Percentiles rank a stretch among this genome's conserved stretches.
phyloP scores from a whole-genome alignment of 2,797 vertebrate species.

The Rhabdomys pumilio region DNA sequence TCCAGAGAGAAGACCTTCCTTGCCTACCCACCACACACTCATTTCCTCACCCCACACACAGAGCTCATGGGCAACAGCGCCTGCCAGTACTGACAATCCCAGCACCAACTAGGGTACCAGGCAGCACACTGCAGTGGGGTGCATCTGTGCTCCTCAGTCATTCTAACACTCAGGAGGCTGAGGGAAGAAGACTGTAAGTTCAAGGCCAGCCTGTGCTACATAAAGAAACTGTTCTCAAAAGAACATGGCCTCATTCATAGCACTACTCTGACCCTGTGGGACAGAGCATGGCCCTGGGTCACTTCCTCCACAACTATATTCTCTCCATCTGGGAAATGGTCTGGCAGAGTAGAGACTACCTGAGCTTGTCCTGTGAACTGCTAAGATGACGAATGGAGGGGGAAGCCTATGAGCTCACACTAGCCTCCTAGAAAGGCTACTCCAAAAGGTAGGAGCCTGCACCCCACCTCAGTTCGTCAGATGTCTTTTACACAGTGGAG shows the following conservation, averaged over 20 bases:
- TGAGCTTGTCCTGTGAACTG: not conserved
- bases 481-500: not conserved
- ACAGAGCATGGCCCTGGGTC: not conserved
- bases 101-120: not conserved
- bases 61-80: accelerated
- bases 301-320: not conserved
- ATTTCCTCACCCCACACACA: not conserved
- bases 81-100: not conserved
- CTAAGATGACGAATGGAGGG: not conserved
- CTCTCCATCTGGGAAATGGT: not conserved
- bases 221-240: not conserved
- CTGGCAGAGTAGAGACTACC: not conserved
- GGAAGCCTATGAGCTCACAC: not conserved
- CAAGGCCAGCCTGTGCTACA: not conserved
- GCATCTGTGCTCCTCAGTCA: not conserved
- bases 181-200: not conserved
- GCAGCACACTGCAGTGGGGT: not conserved
- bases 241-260: not conserved
- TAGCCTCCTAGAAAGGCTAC: not conserved
- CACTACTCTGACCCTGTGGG: not conserved
- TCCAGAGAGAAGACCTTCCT: not conserved
- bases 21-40: not conserved
- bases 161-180: not conserved
- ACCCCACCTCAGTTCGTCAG: not conserved
- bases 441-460: not conserved